These are phyloP conservation scores for Rhinoptilus africanus DNA, from an alignment of 2,113 vertebrate species.

Conservation along the genomic window DNA sequence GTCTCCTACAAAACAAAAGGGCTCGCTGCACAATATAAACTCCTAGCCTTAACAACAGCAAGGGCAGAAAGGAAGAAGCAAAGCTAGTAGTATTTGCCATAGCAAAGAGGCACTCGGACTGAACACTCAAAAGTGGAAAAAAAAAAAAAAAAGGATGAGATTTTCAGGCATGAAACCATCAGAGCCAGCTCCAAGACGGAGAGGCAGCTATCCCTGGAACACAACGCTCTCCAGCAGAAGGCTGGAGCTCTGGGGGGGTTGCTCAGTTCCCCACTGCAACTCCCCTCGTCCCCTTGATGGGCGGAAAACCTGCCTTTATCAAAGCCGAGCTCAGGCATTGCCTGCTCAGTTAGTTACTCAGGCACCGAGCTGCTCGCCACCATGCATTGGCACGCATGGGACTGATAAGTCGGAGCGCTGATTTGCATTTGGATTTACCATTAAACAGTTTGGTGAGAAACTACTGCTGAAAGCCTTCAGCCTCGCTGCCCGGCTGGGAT, in stretches of 20 bases:
- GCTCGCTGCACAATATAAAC: background rate
- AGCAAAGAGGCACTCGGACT: background rate
- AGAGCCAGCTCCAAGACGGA: background rate
- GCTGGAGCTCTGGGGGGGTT: background rate
- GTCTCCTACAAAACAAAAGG: conserved; percentile 29
- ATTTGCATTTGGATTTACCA: conserved; percentile 13
- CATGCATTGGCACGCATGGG: background rate
- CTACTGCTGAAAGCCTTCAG: background rate
- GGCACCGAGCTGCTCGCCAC: accelerated
- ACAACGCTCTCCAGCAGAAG: background rate
- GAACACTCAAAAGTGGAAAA: background rate
- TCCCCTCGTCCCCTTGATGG: background rate
- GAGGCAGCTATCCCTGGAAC: background rate
- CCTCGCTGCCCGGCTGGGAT: background rate
- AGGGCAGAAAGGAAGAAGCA: background rate
- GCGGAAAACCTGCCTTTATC: background rate
- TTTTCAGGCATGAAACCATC: background rate
- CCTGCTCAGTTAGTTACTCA: background rate
- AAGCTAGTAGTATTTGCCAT: background rate
- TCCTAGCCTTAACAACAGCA: background rate
- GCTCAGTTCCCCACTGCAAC: background rate
- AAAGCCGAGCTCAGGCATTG: background rate
- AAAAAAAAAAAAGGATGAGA: background rate
- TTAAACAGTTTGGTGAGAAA: background rate
- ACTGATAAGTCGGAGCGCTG: background rate